These are phyloP conservation scores for Troides helena DNA, from an alignment of 2,888 invertebrate species.

Conservation along the genomic window DNA sequence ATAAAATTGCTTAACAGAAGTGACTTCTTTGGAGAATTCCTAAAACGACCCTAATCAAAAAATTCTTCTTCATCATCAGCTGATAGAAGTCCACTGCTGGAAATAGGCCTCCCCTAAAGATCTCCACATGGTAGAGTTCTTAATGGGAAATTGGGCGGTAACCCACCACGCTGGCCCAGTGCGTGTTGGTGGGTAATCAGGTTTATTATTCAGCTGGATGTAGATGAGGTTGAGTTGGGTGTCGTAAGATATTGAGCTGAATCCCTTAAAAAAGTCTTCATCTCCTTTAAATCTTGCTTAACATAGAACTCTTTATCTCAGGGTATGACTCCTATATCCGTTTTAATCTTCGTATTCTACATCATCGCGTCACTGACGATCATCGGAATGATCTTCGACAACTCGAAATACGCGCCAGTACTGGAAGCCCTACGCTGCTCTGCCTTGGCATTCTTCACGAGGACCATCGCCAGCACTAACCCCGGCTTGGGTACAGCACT, in stretches of 20 bases:
- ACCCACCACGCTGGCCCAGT: too few relatives aligned
- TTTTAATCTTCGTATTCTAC: conserved; percentile 81
- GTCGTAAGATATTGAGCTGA: too few relatives aligned
- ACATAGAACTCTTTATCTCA: conserved; percentile 46
- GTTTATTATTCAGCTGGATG: too few relatives aligned
- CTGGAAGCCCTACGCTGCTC: conserved; percentile 84
- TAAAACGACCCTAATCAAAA: too few relatives aligned
- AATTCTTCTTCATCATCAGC: background rate
- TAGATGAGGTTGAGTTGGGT: too few relatives aligned
- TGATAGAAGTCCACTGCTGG: background rate
- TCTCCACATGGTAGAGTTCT: background rate
- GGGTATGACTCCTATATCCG: conserved; percentile 82
- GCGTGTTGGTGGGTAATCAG: too few relatives aligned
- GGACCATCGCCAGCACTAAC: conserved; percentile 62
- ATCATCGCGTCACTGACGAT: conserved; percentile 84
- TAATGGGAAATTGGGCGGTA: too few relatives aligned
- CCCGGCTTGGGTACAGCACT: conserved; percentile 63
- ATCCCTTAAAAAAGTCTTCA: too few relatives aligned
- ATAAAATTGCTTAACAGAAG: background rate
- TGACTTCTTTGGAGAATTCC: too few relatives aligned
- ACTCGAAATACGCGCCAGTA: conserved; percentile 80
- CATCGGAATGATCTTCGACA: conserved; percentile 87
- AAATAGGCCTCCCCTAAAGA: background rate
- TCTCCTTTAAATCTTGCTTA: too few relatives aligned
- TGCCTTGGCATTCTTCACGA: conserved; percentile 76